These are phyloP conservation scores for Simalia tracyae DNA, from an alignment of 2,797 vertebrate species.

Conservation along the genomic window DNA sequence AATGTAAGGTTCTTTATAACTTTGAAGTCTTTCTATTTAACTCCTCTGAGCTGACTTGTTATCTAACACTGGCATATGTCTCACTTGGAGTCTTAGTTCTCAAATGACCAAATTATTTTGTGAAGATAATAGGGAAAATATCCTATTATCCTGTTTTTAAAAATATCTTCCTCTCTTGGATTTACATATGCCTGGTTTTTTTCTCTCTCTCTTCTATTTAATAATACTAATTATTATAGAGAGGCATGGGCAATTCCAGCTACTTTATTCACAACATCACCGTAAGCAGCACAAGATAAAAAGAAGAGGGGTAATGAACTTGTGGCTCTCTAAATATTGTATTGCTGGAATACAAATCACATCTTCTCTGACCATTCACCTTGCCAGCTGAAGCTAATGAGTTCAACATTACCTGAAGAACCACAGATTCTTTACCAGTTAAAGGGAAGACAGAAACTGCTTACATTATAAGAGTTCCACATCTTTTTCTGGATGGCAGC, in stretches of 20 bases:
- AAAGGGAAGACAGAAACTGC: not conserved
- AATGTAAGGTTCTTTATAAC: slow-evolving; percentile 37
- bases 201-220: not conserved
- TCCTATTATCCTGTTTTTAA: slow-evolving; percentile 28
- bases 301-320: not conserved
- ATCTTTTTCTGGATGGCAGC: not conserved
- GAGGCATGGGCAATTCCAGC: slow-evolving; percentile 8
- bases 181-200: not conserved
- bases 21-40: slow-evolving; percentile 40
- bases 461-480: not conserved
- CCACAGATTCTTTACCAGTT: not conserved
- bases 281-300: slow-evolving; percentile 9
- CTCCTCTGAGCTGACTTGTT: slow-evolving; percentile 30
- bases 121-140: not conserved
- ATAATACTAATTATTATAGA: not conserved
- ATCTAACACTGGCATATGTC: slow-evolving; percentile 35
- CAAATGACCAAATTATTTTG: slow-evolving; percentile 38
- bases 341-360: not conserved
- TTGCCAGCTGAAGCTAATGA: not conserved
- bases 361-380: not conserved
- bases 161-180: not conserved
- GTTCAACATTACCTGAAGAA: not conserved
- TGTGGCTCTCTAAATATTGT: not conserved
- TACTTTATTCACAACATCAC: not conserved
- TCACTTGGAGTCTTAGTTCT: slow-evolving; percentile 41